Conservation (phyloP, 2,888 invertebrate species). For the Lordiphosa fenestrarum region DNA sequence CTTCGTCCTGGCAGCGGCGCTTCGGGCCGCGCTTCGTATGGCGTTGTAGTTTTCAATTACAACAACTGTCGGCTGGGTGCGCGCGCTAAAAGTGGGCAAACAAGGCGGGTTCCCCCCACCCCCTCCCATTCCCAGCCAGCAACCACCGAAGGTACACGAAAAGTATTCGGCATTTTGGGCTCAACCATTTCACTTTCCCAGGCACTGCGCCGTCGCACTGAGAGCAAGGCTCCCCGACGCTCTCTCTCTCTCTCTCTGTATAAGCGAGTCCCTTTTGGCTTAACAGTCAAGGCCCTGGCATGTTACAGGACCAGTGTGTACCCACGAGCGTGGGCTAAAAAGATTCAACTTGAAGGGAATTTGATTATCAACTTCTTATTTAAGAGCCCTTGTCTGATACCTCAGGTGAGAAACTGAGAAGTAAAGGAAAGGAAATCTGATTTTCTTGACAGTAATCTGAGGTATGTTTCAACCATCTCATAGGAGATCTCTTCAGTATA, state of each 20-base stretch:
- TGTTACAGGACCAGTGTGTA: neutral
- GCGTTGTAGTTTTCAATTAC: slow-evolving; percentile 68
- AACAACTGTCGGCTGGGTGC: slow-evolving; percentile 36
- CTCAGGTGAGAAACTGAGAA: no score
- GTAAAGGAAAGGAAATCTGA: no score
- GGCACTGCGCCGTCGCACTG: slow-evolving; percentile 22
- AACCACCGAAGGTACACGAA: slow-evolving; percentile 54
- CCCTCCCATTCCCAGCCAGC: slow-evolving; percentile 43
- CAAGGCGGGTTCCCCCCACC: no score
- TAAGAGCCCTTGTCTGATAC: no score
- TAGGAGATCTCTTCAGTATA: no score
- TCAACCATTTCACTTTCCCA: slow-evolving; percentile 31
- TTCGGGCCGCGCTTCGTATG: slow-evolving; percentile 49
- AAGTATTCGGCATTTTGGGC: slow-evolving; percentile 52
- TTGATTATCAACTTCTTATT: no score
- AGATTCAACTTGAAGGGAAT: no score
- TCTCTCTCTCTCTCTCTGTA: slow-evolving; percentile 9
- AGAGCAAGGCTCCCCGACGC: slow-evolving; percentile 7
- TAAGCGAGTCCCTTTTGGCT: neutral
- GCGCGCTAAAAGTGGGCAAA: slow-evolving; percentile 57
- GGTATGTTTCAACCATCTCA: no score
- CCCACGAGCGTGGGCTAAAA: no score
- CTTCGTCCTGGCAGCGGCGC: slow-evolving; percentile 41
- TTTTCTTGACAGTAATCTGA: no score
- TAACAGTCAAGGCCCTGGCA: neutral